Evolutionary conservation across 2,113 vertebrate genomes (phyloP), one percentile per base, ranked within the genome.

Genomic region (Dipodomys spectabilis): DNA sequence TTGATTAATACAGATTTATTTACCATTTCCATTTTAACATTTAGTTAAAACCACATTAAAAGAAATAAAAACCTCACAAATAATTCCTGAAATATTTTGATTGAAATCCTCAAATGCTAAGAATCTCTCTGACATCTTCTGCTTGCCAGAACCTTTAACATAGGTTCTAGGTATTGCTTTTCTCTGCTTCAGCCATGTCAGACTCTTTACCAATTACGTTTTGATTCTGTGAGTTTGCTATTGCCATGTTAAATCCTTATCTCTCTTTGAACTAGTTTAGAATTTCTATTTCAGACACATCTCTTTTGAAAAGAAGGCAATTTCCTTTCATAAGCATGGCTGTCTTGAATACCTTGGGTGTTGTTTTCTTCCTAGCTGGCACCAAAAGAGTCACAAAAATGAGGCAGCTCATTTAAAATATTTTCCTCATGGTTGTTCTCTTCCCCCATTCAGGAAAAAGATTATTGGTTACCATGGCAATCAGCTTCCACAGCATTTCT

Each of bases 381-480:
- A 92, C 22, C 82, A 95, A 67, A 92, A 93, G 67, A 94, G 60
- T 77, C 35, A 93, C 74, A 92, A 93, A 57, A 96, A 95, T 57
- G 86, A 95, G 85, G 65, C 88, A 90, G 82, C 82, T 95, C 90
- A 82, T 96, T 94, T 96, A 72, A 93, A 96, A 94, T 85, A 93
- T 95, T 93, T 96, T 94, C 82, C 85, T 90, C 85, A 35, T 86
- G 93, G 90, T 86, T 94, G 92, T 85, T 57, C 71, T 93, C 78
- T 88, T 94, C 91, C 45, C 92, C 96, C 93, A 95, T 94, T 95
- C 96, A 96, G 92, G 94, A 94, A 92, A 92, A 96, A 96, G 97
- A 92, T 95, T 86, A 95, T 86, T 96, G 97, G 97, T 96, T 95
- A 83, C 95, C 90, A 96, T 96, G 95, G 93, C 85, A 90, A 96